These are phyloP conservation scores for Zeus faber DNA, from an alignment of 2,113 vertebrate species.

Conservation along the genomic window DNA sequence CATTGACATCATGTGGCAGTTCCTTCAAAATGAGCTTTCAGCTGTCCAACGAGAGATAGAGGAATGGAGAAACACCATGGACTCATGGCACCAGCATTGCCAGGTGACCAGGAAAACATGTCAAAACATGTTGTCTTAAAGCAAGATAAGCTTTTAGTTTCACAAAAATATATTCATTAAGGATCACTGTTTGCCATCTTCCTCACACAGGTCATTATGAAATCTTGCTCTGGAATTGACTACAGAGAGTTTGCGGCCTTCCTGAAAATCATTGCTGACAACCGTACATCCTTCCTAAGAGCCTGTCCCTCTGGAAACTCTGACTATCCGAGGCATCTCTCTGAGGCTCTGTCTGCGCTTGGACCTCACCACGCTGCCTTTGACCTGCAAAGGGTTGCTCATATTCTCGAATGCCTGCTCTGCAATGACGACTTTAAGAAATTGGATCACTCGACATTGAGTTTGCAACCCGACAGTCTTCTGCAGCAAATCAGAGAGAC, in stretches of 20 bases:
- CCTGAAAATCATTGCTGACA: slow-evolving; percentile 84
- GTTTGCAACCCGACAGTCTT: slow-evolving; percentile 72
- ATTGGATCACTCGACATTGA: slow-evolving; percentile 69
- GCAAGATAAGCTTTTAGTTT: too few species aligned
- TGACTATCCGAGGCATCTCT: slow-evolving; percentile 41
- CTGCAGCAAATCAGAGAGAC: slow-evolving; percentile 80
- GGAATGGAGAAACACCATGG: slow-evolving; percentile 86
- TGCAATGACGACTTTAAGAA: slow-evolving; percentile 85
- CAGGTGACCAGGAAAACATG: slow-evolving; percentile 77
- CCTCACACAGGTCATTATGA: slow-evolving; percentile 86
- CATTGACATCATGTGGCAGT: slow-evolving; percentile 88
- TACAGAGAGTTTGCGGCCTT: slow-evolving; percentile 91
- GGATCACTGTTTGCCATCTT: not conserved
- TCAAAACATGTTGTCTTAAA: too few species aligned
- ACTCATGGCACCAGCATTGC: slow-evolving; percentile 91
- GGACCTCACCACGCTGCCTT: slow-evolving; percentile 86
- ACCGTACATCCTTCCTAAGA: slow-evolving; percentile 79
- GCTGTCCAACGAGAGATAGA: slow-evolving; percentile 86
- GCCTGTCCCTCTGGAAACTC: slow-evolving; percentile 52
- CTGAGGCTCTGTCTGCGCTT: slow-evolving; percentile 60
- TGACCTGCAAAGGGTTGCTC: slow-evolving; percentile 81
- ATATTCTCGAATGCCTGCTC: slow-evolving; percentile 81
- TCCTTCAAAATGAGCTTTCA: slow-evolving; percentile 86
- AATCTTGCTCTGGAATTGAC: slow-evolving; percentile 90
- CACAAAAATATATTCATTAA: not conserved